These are phyloP conservation scores for Thaleichthys pacificus DNA, from an alignment of 2,797 vertebrate species.

Conservation along the genomic window DNA sequence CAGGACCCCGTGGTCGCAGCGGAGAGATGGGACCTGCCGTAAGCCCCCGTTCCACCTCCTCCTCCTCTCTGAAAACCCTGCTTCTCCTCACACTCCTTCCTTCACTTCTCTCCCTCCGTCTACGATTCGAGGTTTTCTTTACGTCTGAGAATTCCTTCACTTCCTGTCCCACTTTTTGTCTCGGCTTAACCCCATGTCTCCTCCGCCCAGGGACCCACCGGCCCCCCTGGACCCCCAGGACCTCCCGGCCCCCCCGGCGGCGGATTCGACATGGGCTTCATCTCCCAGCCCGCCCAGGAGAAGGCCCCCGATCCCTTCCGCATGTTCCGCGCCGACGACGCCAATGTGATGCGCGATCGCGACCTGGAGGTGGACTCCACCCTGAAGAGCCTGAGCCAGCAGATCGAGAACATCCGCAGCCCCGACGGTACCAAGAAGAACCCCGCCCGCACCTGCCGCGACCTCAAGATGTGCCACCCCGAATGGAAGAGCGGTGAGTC, in stretches of 20 bases:
- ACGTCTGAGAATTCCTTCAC: no score
- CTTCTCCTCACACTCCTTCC: not conserved
- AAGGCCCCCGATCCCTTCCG: conserved; percentile 90
- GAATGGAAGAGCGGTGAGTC: conserved; percentile 96
- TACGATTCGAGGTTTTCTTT: no score
- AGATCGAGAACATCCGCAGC: conserved; percentile 98
- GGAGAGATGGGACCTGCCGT: conserved; percentile 92
- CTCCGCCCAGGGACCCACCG: conserved; percentile 83
- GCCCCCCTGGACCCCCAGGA: conserved; percentile 88
- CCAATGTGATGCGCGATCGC: conserved; percentile 92
- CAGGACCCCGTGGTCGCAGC: conserved; percentile 93
- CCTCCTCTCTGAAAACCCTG: not conserved
- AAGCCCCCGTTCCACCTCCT: conserved; percentile 56
- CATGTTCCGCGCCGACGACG: conserved; percentile 91
- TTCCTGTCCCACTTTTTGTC: no score
- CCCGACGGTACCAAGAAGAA: conserved; percentile 97
- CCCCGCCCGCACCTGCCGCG: conserved; percentile 95
- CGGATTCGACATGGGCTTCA: conserved; percentile 92
- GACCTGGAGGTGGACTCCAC: conserved; percentile 96
- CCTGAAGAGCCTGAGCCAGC: conserved; percentile 97
- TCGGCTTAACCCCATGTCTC: not conserved
- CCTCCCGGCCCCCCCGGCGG: conserved; percentile 91
- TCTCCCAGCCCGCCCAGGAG: conserved; percentile 89
- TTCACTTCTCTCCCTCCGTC: conserved; percentile 8
- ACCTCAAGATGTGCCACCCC: conserved; percentile 98